Evolutionary conservation across 2,888 invertebrate genomes (phyloP), one percentile per base, ranked within the genome.

Genomic region (Troglohyphantes excavatus): DNA sequence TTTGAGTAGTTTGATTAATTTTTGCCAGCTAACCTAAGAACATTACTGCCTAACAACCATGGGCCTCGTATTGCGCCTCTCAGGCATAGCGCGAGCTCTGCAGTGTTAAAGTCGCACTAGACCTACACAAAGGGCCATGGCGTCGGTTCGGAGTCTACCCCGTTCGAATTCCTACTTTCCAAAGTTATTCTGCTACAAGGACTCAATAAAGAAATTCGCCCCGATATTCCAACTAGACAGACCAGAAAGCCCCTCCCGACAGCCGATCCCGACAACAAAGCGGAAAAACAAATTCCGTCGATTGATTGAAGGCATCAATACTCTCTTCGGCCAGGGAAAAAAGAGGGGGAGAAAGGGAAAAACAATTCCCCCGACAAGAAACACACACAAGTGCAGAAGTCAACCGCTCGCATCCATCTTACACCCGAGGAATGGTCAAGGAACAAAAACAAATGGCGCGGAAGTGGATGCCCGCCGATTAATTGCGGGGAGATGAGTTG

Each of bases 391-490:
- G 33, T 59, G 76, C 76, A 78, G 65, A 78, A 78, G 78, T 78
- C 78, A 78, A 65, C 39, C 43, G 19, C 46, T 21, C 19, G 39
- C 83, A 65, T 83, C 72, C 27, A 83, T 83, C 83, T 73, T 65
- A 29, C 13, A 6, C 70, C 43, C 33, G 5, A n/a, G 13, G 68
- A 53, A 81, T 9, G 53, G n/a, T n/a, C n/a, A n/a, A 67, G 75
- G 59, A 83, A 73, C 72, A 73, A 72, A 79, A 83, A 73, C 83
- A 83, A 83, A 73, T 73, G 83, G 26, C 65, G 72, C 73, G 83
- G 63, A 73, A 73, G 46, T 59, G 43, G 39, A 43, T 72, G 65
- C 39, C 73, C 26, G 73, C 83, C 73, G 83, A 83, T 83, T 83
- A 83, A 83, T 73, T 83, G 83, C 83, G 27, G 29, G 19, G 43